Evolutionary conservation across 2,113 vertebrate genomes (phyloP).

Genomic region (Tachysurus fulvidraco): DNA sequence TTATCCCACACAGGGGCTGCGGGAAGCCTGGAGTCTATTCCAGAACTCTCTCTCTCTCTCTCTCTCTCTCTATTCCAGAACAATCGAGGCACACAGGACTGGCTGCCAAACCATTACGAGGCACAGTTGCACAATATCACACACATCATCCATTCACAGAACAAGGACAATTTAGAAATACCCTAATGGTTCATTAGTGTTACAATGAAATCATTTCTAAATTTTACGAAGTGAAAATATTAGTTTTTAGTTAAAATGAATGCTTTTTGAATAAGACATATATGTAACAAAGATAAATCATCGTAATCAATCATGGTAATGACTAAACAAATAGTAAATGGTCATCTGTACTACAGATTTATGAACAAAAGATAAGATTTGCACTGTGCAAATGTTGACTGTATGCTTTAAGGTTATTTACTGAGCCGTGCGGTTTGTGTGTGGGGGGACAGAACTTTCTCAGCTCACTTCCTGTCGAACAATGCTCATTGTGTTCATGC

Average conservation of each 20-base stretch:
- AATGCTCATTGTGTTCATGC: conserved; percentile 62
- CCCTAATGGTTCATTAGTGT: neutral
- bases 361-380: neutral
- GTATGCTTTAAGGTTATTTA: neutral
- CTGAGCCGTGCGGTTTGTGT: neutral
- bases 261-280: neutral
- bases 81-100: neutral
- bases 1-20: too few species aligned
- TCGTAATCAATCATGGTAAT: neutral
- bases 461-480: conserved; percentile 57
- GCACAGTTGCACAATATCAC: too few species aligned
- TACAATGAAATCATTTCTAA: neutral
- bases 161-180: neutral
- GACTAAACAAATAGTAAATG: neutral
- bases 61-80: too few species aligned
- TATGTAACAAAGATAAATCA: neutral
- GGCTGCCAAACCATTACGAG: neutral
- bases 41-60: too few species aligned
- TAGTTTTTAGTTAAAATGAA: neutral
- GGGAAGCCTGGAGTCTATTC: too few species aligned
- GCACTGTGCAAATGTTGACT: neutral
- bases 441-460: conserved; percentile 46
- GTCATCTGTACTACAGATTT: neutral
- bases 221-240: too few species aligned
- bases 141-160: too few species aligned